Conservation (phyloP, 2,797 vertebrate species). For the Garrulus glandarius region DNA sequence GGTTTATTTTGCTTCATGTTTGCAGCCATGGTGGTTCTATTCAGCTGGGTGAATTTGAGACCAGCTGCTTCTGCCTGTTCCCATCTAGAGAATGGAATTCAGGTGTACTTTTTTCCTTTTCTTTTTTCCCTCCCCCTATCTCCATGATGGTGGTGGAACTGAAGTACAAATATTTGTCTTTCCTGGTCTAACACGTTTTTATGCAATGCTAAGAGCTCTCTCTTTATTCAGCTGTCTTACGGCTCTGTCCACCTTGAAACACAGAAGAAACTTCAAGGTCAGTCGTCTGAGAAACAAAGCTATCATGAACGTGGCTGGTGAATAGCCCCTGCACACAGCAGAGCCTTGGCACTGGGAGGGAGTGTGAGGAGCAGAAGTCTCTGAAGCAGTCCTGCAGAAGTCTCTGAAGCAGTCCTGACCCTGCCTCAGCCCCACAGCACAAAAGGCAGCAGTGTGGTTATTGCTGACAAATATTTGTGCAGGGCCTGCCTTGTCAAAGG, state of each 20-base stretch:
- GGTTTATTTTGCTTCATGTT: neutral
- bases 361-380: neutral
- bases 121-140: neutral
- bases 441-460: neutral
- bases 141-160: neutral
- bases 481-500: neutral
- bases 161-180: conserved; percentile 59
- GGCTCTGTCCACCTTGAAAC: neutral
- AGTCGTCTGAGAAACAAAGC: neutral
- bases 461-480: neutral
- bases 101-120: neutral
- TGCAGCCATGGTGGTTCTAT: neutral
- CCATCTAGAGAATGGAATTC: neutral
- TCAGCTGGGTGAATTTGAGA: neutral
- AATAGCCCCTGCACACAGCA: neutral
- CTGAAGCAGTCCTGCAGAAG: neutral
- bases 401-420: neutral
- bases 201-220: neutral
- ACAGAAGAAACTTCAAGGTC: neutral
- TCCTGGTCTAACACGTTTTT: conserved; percentile 13
- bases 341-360: neutral
- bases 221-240: conserved; percentile 23
- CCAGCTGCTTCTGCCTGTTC: neutral
- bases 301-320: neutral
- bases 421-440: fast-evolving